These are phyloP conservation scores for Heliopora coerulea DNA, from an alignment of 92 coral and sea anemone genomes.

Conservation along the genomic window DNA sequence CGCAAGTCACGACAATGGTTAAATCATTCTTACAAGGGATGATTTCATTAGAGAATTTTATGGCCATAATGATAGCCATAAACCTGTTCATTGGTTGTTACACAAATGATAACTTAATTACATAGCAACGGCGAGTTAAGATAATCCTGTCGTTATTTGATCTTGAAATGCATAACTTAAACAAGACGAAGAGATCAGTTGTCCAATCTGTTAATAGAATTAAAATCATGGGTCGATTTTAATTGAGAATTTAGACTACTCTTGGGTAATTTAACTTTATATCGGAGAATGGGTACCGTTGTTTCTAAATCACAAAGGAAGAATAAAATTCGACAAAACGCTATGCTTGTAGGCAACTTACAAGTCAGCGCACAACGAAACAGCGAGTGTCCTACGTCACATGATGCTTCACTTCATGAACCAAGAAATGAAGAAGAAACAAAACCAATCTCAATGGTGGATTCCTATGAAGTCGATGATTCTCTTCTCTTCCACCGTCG, in stretches of 20 bases:
- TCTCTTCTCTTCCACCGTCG: constrained; percentile 32
- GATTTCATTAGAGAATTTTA: too few relatives aligned
- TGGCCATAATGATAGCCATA: too few relatives aligned
- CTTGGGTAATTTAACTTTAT: not conserved
- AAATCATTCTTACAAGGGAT: too few relatives aligned
- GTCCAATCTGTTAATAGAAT: not conserved
- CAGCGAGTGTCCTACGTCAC: not conserved
- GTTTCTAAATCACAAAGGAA: constrained; percentile 79
- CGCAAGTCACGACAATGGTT: too few relatives aligned
- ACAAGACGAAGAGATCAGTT: not conserved
- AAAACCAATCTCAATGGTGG: constrained; percentile 31
- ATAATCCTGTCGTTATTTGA: constrained; percentile 3
- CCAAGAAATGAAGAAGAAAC: constrained; percentile 30
- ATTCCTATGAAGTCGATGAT: constrained; percentile 24
- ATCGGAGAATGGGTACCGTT: constrained; percentile 66
- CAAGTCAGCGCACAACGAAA: constrained; percentile 39
- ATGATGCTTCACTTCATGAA: not conserved
- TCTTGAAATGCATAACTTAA: not conserved
- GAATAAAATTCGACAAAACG: constrained; percentile 88
- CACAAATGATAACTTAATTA: not conserved
- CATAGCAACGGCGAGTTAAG: constrained; percentile 31
- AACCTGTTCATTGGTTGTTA: too few relatives aligned
- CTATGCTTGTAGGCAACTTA: constrained; percentile 80
- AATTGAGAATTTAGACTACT: constrained; percentile 9
- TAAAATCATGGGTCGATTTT: not conserved